A percentile compares a stretch with the other conserved stretches of the same genome.
Conservation (phyloP, 2,797 vertebrate species). For the Coregonus sp. region DNA sequence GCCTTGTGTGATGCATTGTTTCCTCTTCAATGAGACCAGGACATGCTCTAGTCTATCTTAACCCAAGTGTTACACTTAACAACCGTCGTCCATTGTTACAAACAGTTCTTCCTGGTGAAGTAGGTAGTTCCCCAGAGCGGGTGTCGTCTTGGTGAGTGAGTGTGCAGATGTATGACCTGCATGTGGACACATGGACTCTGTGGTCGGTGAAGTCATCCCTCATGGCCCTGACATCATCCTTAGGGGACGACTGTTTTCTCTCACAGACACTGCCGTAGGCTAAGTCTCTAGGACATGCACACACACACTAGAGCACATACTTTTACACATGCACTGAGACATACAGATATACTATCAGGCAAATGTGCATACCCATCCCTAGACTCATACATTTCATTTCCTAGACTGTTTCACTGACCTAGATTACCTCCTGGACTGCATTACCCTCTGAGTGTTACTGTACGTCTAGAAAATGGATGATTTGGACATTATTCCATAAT, state of each 20-base stretch:
- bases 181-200: conserved; percentile 36
- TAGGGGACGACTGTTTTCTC: conserved; percentile 46
- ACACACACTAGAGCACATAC: conserved; percentile 12
- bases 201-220: conserved; percentile 65
- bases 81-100: no score
- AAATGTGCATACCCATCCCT: conserved; percentile 14
- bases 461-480: no score
- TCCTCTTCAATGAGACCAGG: background rate
- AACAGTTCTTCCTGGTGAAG: no score
- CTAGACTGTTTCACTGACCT: conserved; percentile 36
- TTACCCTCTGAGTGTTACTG: background rate
- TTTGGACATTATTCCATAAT: no score
- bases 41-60: background rate
- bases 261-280: conserved; percentile 50
- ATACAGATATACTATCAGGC: conserved; percentile 28
- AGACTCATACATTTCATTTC: conserved; percentile 16
- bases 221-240: conserved; percentile 57
- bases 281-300: conserved; percentile 34
- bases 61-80: no score
- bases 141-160: conserved; percentile 16
- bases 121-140: background rate
- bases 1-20: background rate
- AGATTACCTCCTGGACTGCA: conserved; percentile 16
- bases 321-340: conserved; percentile 8
- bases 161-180: conserved; percentile 33